A percentile compares a stretch with the other conserved stretches of the same genome.
Conservation (phyloP, 2,113 vertebrate species). For the Amblyopsis rosae region DNA sequence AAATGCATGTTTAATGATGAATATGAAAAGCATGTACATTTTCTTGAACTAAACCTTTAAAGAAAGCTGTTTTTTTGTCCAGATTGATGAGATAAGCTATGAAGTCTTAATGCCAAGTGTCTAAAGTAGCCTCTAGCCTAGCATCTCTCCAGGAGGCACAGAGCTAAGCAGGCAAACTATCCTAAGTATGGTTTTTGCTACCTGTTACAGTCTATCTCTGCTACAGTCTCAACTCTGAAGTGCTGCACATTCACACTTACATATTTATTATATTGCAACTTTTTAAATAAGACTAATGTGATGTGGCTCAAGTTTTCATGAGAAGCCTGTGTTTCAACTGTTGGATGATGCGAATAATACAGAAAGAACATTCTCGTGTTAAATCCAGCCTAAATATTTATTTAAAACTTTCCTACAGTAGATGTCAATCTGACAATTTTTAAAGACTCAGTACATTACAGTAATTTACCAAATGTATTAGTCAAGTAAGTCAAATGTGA, state of each 20-base stretch:
- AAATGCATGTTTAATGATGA: constrained; percentile 72
- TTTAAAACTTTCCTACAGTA: constrained; percentile 7
- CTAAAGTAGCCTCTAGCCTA: constrained; percentile 23
- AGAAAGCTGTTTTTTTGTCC: constrained; percentile 48
- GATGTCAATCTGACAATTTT: constrained; percentile 2
- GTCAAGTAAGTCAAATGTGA: too few relatives aligned
- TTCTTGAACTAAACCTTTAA: constrained; percentile 55
- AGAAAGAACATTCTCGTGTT: constrained; percentile 64
- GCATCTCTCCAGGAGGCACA: constrained; percentile 39
- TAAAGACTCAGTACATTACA: constrained; percentile 34
- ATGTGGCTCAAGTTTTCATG: constrained; percentile 25
- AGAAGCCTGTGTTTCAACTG: background rate
- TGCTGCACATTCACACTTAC: constrained; percentile 25
- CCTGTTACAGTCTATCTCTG: too few relatives aligned
- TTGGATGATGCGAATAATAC: background rate
- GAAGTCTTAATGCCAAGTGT: constrained; percentile 67
- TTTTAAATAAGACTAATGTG: constrained; percentile 21
- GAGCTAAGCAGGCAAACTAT: constrained; percentile 39
- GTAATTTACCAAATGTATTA: background rate
- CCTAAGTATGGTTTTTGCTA: too few relatives aligned
- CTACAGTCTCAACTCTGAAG: background rate
- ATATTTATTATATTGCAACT: constrained; percentile 45
- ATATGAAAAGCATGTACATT: constrained; percentile 72
- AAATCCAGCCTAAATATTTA: constrained; percentile 48
- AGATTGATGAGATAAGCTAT: constrained; percentile 57